Evolutionary conservation across 2,113 vertebrate species (phyloP), one percentile per base, ranked within the genome.

Genomic region (Bucco capensis): DNA sequence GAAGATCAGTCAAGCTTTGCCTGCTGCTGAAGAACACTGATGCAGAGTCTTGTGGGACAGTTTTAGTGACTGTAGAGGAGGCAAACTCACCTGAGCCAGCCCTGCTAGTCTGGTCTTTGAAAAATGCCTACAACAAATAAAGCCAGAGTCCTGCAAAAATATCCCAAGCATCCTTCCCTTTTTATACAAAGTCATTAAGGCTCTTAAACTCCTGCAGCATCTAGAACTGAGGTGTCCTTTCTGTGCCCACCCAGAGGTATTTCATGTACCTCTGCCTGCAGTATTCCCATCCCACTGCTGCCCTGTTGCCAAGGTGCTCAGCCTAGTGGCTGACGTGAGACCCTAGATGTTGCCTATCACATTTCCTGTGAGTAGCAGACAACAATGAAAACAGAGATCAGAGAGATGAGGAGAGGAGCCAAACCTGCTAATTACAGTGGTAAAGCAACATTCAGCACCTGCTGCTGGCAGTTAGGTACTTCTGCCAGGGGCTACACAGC

Each of bases 1-100:
- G 28, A 35, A 82, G 82, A 95, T 95, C 93, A 96, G 74, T 96
- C 95, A 95, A 82, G 81, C 94, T 60, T 42, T 51, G 86, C 65
- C 83, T 96, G 91, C 83, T 94, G 91, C 78, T 24, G 84, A 78
- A 93, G 90, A 94, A 94, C 78, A 85, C 54, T 33, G 91, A 93
- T 83, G 93, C 71, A 82, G 78, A 50, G 84, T 85, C 89, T 89
- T 91, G 81, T 84, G 87, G 94, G 93, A 87, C 82, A 91, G 78
- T 73, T 89, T 87, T 22, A 65, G 87, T 50, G 74, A 67, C 87
- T 91, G 89, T 87, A 87, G 93, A 79, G 91, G 93, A 83, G 89
- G 87, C 31, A 92, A 58, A 19, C 84, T 94, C 93, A 95, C 93
- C 90, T 93, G 83, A 88, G 72, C 72, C 83, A 83, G 72, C 80